Conservation (phyloP, 2,113 vertebrate species). For the Xenopus laevis region DNA sequence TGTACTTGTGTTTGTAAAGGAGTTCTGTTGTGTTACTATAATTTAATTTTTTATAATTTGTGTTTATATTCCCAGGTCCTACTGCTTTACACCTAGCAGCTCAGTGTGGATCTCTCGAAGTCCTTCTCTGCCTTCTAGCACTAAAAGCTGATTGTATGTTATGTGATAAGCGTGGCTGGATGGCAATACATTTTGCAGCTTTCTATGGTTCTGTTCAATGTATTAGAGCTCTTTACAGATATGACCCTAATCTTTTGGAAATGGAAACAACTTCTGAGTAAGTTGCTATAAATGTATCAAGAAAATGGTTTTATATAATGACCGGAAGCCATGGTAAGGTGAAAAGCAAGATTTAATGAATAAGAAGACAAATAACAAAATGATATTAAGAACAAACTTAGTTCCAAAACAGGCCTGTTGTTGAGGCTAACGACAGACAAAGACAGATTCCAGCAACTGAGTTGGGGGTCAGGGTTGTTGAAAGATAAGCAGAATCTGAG, state of each 20-base stretch:
- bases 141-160: constrained; percentile 60
- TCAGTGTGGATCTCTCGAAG: constrained; percentile 66
- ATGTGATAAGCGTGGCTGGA: constrained; percentile 65
- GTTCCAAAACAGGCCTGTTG: too few species aligned
- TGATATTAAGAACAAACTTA: too few species aligned
- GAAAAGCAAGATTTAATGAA: too few species aligned
- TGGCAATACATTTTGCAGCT: constrained; percentile 69
- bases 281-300: constrained; percentile 41
- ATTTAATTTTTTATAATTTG: background rate
- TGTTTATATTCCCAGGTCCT: constrained; percentile 51
- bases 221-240: constrained; percentile 62
- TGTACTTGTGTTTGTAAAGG: too few species aligned
- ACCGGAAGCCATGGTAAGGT: too few species aligned
- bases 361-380: too few species aligned
- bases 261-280: constrained; percentile 59
- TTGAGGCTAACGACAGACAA: too few species aligned
- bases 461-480: too few species aligned
- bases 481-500: too few species aligned
- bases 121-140: constrained; percentile 61
- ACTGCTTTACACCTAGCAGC: constrained; percentile 67
- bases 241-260: constrained; percentile 60
- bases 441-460: too few species aligned
- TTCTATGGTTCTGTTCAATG: constrained; percentile 68
- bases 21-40: too few species aligned
- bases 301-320: too few species aligned